Base-by-base conservation (phyloP, 2,797 vertebrate species). In the Protonibea diacanthus region DNA sequence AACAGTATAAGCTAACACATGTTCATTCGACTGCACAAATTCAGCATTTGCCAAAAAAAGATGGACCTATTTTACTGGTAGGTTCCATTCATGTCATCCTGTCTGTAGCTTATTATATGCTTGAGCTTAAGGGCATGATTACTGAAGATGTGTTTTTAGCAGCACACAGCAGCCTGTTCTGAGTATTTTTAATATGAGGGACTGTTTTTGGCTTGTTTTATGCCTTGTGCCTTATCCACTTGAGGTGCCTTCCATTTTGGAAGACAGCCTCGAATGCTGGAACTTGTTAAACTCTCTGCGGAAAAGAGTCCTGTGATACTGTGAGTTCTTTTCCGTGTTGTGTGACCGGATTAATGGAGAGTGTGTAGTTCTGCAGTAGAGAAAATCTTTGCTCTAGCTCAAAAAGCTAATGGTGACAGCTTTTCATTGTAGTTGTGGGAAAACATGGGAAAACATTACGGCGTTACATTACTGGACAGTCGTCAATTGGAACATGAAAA, bases 401-500 rank as follows among this genome's bases (percentile, higher is more conserved):
- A 9, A 42, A n/a, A 60, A 14, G 5, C 14, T 9, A 25, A 4
- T 44, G 33, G 33, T 33, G 6, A 33, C 33, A 33, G 33, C 33
- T 33, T 33, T 33, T 33, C 33, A 9, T 33, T 38, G 33, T 38
- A 4, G 12, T 11, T 40, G 18, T n/a, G 14, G 11, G 29, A 4
- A 48, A 48, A 71, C 21, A 27, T n/a, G 14, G 11, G 29, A 4
- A 48, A 48, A 71, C 21, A 27, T 44, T 21, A 5, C 58, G 58
- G 14, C 10, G 14, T 64, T 17, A 15, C 15, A 0, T 23, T 3
- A 42, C 18, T 49, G 2, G 44, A 29, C 23, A 15, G 40, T 20
- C 17, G 27, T 38, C 20, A 45, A 23, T 2, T 15, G 11, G 17
- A 73, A 59, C 11, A 18, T 56, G 10, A 76, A 72, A 76, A 75